Conservation (phyloP, 2,113 vertebrate species). For the Scolopax mira region DNA sequence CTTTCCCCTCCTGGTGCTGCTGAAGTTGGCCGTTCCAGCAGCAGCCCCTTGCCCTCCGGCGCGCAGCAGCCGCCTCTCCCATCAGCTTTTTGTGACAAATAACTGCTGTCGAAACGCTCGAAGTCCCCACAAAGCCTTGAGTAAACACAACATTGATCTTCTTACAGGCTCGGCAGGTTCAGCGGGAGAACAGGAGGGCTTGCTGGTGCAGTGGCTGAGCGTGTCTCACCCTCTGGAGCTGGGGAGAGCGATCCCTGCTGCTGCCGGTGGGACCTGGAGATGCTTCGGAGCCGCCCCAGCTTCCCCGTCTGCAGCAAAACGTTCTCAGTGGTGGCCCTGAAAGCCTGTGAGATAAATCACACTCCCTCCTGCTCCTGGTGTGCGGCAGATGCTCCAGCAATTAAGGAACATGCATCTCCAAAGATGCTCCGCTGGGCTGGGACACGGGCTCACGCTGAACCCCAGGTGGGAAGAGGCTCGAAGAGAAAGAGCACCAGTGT, state of each 20-base stretch:
- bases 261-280: not conserved
- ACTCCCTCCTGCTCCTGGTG: not conserved
- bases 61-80: not conserved
- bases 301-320: not conserved
- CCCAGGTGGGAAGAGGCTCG: accelerated
- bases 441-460: not conserved
- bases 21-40: not conserved
- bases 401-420: not conserved
- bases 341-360: not conserved
- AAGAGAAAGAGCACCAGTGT: not conserved
- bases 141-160: not conserved
- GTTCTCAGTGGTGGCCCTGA: accelerated
- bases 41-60: not conserved
- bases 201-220: accelerated
- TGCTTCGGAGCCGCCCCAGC: not conserved
- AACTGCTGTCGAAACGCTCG: not conserved
- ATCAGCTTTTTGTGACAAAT: not conserved
- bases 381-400: not conserved
- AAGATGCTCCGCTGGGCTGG: not conserved
- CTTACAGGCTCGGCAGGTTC: not conserved
- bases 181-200: not conserved
- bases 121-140: not conserved
- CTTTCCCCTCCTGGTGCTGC: not conserved
- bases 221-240: not conserved
- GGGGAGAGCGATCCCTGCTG: not conserved